Evolutionary conservation across 2,797 vertebrate species (phyloP).

Genomic region (Sebastes oblongus): DNA sequence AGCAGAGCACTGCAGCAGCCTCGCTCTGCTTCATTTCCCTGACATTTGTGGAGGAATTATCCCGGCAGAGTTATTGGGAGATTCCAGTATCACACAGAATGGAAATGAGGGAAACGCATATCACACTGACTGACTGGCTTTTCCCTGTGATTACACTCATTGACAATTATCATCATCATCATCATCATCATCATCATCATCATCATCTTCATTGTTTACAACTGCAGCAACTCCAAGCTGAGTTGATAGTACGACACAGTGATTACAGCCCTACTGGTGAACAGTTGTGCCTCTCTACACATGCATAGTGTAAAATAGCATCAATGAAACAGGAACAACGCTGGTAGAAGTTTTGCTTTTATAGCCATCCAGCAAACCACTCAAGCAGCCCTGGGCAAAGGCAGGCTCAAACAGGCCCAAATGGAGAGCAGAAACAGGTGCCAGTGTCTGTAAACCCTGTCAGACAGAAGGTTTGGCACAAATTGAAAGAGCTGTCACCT

Average conservation of each 20-base stretch:
- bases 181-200: slow-evolving; percentile 20
- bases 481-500: slow-evolving; percentile 54
- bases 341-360: slow-evolving; percentile 1
- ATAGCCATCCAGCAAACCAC: slow-evolving; percentile 32
- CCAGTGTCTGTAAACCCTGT: slow-evolving; percentile 33
- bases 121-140: slow-evolving; percentile 13
- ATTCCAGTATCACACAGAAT: slow-evolving; percentile 19
- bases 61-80: slow-evolving; percentile 21
- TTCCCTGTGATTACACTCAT: slow-evolving; percentile 19
- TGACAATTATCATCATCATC: slow-evolving; percentile 18
- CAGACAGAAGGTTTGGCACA: slow-evolving; percentile 54
- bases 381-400: slow-evolving; percentile 25
- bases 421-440: slow-evolving; percentile 40
- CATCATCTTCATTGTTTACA: slow-evolving; percentile 31
- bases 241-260: slow-evolving; percentile 12
- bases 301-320: slow-evolving; percentile 2
- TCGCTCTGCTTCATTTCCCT: slow-evolving; percentile 37
- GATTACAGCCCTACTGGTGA: neutral
- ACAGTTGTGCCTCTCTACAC: neutral
- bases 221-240: slow-evolving; percentile 8
- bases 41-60: slow-evolving; percentile 43
- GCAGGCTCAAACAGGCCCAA: slow-evolving; percentile 34
- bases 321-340: slow-evolving; percentile 22
- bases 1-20: slow-evolving; percentile 48
- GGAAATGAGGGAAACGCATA: slow-evolving; percentile 30